Conservation (phyloP, 64 coral and sea anemone species). For the Astreopora myriophthalma region DNA sequence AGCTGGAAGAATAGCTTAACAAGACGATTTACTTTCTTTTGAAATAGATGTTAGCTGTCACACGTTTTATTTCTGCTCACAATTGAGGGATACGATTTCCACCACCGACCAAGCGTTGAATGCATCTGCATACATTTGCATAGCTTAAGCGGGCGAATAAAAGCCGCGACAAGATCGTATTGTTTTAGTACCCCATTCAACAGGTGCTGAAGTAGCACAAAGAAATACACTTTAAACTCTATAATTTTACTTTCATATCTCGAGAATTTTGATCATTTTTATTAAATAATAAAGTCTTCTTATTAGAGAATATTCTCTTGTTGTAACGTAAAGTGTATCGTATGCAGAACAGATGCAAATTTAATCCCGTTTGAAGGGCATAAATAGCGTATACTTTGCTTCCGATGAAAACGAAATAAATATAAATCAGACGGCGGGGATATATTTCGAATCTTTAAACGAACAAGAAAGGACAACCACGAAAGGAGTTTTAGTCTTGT, state of each 20-base stretch:
- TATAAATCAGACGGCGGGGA: not conserved
- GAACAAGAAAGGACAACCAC: not conserved
- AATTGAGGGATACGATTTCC: not conserved
- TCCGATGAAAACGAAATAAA: not conserved
- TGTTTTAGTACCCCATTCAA: not conserved
- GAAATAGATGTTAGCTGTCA: not conserved
- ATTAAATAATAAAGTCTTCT: too few species aligned
- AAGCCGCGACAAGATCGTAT: not conserved
- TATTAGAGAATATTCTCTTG: too few species aligned
- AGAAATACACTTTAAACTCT: not conserved
- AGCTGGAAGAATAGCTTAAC: not conserved
- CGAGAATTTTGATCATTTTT: not conserved
- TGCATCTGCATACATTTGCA: slow-evolving; percentile 28
- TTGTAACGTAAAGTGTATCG: too few species aligned
- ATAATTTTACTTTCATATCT: not conserved
- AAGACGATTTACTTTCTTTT: not conserved
- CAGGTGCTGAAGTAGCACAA: slow-evolving; percentile 9
- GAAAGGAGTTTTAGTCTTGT: not conserved
- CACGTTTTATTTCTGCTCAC: not conserved
- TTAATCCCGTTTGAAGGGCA: not conserved
- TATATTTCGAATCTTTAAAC: not conserved
- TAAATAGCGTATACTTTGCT: too few species aligned
- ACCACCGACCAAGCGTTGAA: not conserved
- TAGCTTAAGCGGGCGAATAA: not conserved
- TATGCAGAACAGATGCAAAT: too few species aligned